Evolutionary conservation across 1,140 invertebrate species (phyloP).

Genomic region (Harlomillsia oculata): DNA sequence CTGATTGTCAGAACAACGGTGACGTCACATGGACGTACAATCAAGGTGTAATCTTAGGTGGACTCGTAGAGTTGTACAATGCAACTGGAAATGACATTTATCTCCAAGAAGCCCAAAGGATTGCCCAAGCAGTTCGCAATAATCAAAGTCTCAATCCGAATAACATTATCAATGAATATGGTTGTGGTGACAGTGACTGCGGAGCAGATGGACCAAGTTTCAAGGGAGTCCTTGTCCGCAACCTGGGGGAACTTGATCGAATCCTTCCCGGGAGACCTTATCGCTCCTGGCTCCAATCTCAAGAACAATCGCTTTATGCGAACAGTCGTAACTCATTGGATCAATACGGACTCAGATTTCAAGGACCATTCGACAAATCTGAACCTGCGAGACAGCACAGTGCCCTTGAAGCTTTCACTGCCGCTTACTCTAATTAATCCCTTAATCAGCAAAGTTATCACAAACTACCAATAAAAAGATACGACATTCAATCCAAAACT

Average conservation of each 20-base stretch:
- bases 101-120: constrained; percentile 12
- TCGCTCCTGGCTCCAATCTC: constrained; percentile 6
- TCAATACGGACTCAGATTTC: constrained; percentile 24
- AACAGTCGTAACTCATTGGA: constrained; percentile 22
- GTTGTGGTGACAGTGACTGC: constrained; percentile 15
- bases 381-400: constrained; percentile 22
- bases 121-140: constrained; percentile 22
- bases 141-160: constrained; percentile 16
- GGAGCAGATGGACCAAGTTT: constrained; percentile 21
- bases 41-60: constrained; percentile 31
- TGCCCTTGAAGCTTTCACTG: constrained; percentile 25
- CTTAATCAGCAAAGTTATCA: neutral
- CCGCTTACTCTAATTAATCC: constrained; percentile 9
- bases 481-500: neutral
- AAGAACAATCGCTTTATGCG: constrained; percentile 14
- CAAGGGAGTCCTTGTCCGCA: constrained; percentile 27
- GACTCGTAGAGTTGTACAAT: constrained; percentile 22
- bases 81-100: constrained; percentile 12
- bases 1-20: constrained; percentile 27
- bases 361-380: constrained; percentile 25
- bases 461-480: too few relatives aligned
- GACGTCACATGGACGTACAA: constrained; percentile 31
- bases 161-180: constrained; percentile 18
- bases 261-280: constrained; percentile 20
- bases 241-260: constrained; percentile 29